These are phyloP conservation scores for Nomada ruficornis DNA, from an alignment of 2,888 invertebrate species.

Conservation along the genomic window DNA sequence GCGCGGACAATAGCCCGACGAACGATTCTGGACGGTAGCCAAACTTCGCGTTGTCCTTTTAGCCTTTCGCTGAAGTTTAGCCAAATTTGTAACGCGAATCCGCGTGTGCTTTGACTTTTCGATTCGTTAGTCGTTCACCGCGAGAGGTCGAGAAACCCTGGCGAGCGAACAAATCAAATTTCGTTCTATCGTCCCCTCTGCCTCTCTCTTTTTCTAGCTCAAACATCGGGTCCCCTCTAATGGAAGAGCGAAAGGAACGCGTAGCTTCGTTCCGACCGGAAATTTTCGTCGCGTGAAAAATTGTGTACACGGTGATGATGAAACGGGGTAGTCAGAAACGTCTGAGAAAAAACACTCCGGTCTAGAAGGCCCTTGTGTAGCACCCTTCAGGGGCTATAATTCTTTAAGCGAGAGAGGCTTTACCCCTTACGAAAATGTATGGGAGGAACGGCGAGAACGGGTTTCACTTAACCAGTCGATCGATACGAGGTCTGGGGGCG, in stretches of 20 bases:
- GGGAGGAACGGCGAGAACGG: constrained; percentile 48
- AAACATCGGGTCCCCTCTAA: no score
- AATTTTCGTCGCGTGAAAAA: constrained; percentile 2
- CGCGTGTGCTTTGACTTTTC: constrained; percentile 6
- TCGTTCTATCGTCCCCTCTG: no score
- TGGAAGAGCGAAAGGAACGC: neutral
- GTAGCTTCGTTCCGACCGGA: neutral
- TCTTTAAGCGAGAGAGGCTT: constrained; percentile 64
- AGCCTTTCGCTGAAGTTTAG: constrained; percentile 51
- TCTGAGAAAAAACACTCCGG: constrained; percentile 49
- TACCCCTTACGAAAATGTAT: constrained; percentile 63
- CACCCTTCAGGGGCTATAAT: constrained; percentile 59
- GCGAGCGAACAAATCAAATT: neutral
- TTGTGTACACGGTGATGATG: constrained; percentile 30
- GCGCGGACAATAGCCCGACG: constrained; percentile 61
- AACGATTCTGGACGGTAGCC: constrained; percentile 70
- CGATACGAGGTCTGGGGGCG: constrained; percentile 61
- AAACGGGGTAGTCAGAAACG: constrained; percentile 37
- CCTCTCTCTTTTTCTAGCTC: neutral
- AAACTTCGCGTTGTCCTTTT: constrained; percentile 63
- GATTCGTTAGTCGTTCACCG: constrained; percentile 20
- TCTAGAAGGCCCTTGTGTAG: constrained; percentile 43
- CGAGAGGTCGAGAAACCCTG: constrained; percentile 15
- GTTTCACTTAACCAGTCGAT: constrained; percentile 60
- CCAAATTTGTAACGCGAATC: constrained; percentile 62